These are phyloP conservation scores for Littorina saxatilis DNA, from an alignment of 1,140 invertebrate genomes.

Conservation along the genomic window DNA sequence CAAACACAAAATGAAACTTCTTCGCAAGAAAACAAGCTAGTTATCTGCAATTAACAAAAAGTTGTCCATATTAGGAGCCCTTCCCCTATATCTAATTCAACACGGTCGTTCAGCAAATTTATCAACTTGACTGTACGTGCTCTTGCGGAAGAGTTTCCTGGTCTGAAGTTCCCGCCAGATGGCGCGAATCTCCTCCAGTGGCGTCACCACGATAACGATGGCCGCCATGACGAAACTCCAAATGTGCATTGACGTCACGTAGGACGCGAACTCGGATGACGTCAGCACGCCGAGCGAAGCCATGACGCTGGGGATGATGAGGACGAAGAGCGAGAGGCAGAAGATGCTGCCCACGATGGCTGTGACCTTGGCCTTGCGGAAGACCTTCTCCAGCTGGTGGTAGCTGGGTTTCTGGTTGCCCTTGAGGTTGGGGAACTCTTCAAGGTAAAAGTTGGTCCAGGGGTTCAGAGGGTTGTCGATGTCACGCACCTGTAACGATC, in stretches of 20 bases:
- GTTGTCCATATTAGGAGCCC: too few species aligned
- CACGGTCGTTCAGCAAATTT: not conserved
- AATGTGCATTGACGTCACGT: conserved; percentile 46
- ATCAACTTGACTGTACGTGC: not conserved
- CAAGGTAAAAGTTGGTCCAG: conserved; percentile 66
- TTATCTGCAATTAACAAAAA: too few species aligned
- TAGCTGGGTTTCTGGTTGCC: conserved; percentile 49
- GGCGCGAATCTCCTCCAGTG: conserved; percentile 52
- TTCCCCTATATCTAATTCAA: too few species aligned
- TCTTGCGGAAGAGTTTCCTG: not conserved
- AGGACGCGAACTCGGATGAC: conserved; percentile 45
- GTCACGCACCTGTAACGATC: conserved; percentile 61
- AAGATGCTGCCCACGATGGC: conserved; percentile 51
- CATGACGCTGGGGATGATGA: conserved; percentile 58
- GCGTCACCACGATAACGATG: conserved; percentile 52
- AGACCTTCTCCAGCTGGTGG: conserved; percentile 44
- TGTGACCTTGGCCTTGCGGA: conserved; percentile 48
- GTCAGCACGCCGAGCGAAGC: conserved; percentile 52
- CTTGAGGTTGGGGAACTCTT: conserved; percentile 51
- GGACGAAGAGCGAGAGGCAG: conserved; percentile 43
- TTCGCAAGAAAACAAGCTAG: too few species aligned
- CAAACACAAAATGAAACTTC: too few species aligned
- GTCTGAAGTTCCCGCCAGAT: conserved; percentile 31
- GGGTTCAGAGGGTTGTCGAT: conserved; percentile 75
- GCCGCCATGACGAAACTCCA: conserved; percentile 55